phyloP scores from a whole-genome alignment of 2,797 vertebrate species.

The Graptemys geographica region DNA sequence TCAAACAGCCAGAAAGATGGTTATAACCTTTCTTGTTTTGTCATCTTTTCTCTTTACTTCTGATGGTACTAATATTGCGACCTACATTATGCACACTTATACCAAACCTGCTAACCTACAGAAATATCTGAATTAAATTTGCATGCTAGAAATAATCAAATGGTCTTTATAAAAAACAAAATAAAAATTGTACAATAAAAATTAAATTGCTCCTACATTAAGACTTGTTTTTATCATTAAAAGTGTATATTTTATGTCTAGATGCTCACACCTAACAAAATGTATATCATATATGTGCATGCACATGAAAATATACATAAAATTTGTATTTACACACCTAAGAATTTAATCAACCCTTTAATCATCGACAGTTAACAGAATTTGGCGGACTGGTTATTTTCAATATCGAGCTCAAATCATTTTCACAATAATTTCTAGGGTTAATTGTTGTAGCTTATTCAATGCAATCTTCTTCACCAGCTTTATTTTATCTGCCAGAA shows the following conservation, averaged over 20 bases:
- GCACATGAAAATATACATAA: background rate
- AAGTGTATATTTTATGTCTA: background rate
- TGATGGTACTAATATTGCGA: conserved; percentile 18
- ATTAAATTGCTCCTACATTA: background rate
- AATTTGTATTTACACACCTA: background rate
- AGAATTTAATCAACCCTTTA: conserved; percentile 69
- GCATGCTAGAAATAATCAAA: conserved; percentile 27
- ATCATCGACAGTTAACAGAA: conserved; percentile 74
- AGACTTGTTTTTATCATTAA: conserved; percentile 1
- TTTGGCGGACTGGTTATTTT: conserved; percentile 70
- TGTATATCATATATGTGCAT: background rate
- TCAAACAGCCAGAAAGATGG: background rate
- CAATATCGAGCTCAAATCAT: conserved; percentile 64
- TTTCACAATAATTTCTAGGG: conserved; percentile 79
- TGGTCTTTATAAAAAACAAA: background rate
- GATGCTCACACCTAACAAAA: background rate
- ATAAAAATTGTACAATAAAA: background rate
- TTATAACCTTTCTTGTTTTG: background rate
- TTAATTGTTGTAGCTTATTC: conserved; percentile 81
- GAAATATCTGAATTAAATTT: background rate
- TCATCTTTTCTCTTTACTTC: conserved; percentile 24
- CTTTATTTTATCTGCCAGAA: conserved; percentile 83
- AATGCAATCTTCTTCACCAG: conserved; percentile 73
- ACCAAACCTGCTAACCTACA: background rate
- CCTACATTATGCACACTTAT: background rate